Evolutionary conservation across 2,797 vertebrate genomes (phyloP).

Genomic region (Acrossocheilus fasciatus): DNA sequence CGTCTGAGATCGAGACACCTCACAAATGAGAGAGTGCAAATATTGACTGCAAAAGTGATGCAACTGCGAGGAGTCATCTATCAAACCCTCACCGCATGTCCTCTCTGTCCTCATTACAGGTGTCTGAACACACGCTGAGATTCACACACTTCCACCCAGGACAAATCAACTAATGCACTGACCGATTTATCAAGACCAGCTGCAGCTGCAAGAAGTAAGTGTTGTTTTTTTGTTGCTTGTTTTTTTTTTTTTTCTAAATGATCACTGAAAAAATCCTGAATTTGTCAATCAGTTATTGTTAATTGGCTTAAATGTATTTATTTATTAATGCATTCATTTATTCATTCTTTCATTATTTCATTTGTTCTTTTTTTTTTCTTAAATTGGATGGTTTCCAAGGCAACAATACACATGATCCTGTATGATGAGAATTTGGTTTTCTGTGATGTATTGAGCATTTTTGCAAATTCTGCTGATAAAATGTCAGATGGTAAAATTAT

Average conservation of each 20-base stretch:
- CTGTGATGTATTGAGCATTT: too few relatives aligned
- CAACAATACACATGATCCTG: neutral
- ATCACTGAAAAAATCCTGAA: neutral
- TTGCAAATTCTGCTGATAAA: neutral
- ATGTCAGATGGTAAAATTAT: too few relatives aligned
- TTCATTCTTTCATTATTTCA: neutral
- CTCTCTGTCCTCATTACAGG: constrained; percentile 61
- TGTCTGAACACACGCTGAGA: constrained; percentile 49
- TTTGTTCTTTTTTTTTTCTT: neutral
- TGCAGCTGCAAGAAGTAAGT: constrained; percentile 42
- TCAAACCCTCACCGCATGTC: constrained; percentile 57
- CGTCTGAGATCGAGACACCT: constrained; percentile 10
- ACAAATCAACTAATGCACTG: constrained; percentile 33
- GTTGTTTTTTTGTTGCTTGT: neutral
- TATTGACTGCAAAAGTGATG: constrained; percentile 52
- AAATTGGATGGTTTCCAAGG: neutral
- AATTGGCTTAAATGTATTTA: neutral
- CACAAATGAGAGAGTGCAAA: constrained; percentile 51
- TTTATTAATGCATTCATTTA: neutral
- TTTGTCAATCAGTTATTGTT: neutral
- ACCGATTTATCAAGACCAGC: constrained; percentile 20
- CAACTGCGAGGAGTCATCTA: constrained; percentile 48
- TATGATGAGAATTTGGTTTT: neutral
- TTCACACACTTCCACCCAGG: constrained; percentile 42
- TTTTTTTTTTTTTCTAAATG: neutral